Evolutionary conservation across 2,888 invertebrate genomes (phyloP).

Genomic region (Melipona beecheii): DNA sequence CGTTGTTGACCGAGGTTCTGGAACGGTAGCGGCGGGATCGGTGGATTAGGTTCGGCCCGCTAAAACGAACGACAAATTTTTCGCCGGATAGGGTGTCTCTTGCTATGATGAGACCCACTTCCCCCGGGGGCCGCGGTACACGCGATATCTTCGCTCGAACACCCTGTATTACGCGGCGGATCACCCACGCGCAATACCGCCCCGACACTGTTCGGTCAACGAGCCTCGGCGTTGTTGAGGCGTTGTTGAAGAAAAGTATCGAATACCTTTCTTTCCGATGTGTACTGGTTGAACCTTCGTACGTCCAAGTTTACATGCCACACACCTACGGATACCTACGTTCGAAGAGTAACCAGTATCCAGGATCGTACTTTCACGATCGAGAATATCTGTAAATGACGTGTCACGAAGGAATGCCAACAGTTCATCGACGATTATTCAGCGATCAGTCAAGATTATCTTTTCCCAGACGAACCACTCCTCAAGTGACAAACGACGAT

Average conservation of each 20-base stretch:
- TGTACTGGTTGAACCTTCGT: not conserved
- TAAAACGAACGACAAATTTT: conserved; percentile 66
- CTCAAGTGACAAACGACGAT: not conserved
- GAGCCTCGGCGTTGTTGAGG: conserved; percentile 27
- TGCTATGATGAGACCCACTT: conserved; percentile 56
- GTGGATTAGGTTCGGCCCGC: conserved; percentile 67
- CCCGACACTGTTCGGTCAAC: conserved; percentile 39
- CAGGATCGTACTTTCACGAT: not conserved
- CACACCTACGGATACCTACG: not conserved
- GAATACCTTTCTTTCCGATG: not conserved
- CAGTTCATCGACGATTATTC: not conserved
- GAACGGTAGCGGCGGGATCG: conserved; percentile 71
- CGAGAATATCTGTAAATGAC: not conserved
- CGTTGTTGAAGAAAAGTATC: conserved; percentile 16
- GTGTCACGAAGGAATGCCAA: not conserved
- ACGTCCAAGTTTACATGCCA: not conserved
- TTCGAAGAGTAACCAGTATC: no score
- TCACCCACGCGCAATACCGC: conserved; percentile 66
- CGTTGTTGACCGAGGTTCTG: conserved; percentile 26
- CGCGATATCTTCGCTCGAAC: conserved; percentile 62
- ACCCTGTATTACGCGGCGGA: conserved; percentile 71
- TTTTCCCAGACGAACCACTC: conserved; percentile 17
- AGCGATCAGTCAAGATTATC: conserved; percentile 30
- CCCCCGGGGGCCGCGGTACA: conserved; percentile 33
- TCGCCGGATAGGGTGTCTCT: conserved; percentile 68